phyloP scores from a whole-genome alignment of 2,888 invertebrate species.

The Catonia carolina region DNA sequence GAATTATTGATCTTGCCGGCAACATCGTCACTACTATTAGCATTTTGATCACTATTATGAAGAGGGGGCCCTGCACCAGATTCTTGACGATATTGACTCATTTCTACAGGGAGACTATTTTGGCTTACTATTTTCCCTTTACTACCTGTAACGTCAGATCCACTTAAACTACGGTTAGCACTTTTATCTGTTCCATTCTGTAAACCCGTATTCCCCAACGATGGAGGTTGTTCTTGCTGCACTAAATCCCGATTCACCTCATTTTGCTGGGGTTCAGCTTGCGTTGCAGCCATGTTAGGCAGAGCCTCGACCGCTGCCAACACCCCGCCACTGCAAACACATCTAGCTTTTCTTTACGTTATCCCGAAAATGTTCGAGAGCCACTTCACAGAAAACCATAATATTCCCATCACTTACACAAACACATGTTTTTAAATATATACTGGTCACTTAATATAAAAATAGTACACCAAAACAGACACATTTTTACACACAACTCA shows the following conservation, averaged over 20 bases:
- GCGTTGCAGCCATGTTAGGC: slow-evolving; percentile 75
- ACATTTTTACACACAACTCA: slow-evolving; percentile 48
- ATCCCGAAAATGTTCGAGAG: slow-evolving; percentile 38
- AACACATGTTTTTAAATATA: slow-evolving; percentile 27
- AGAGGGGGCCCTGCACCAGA: slow-evolving; percentile 50
- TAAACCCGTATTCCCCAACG: slow-evolving; percentile 57
- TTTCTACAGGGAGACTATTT: slow-evolving; percentile 31
- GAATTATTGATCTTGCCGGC: slow-evolving; percentile 36
- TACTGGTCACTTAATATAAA: slow-evolving; percentile 27
- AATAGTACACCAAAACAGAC: slow-evolving; percentile 30
- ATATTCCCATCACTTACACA: slow-evolving; percentile 37
- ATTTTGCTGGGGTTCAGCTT: slow-evolving; percentile 75
- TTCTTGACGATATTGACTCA: slow-evolving; percentile 48
- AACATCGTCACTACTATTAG: slow-evolving; percentile 35
- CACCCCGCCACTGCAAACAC: slow-evolving; percentile 54
- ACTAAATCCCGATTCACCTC: slow-evolving; percentile 60
- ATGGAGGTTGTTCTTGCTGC: slow-evolving; percentile 59
- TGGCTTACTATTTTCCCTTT: slow-evolving; percentile 32
- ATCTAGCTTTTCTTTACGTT: slow-evolving; percentile 41
- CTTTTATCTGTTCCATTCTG: slow-evolving; percentile 74
- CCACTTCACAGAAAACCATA: slow-evolving; percentile 36
- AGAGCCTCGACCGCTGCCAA: slow-evolving; percentile 51
- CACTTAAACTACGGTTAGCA: slow-evolving; percentile 52
- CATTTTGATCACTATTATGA: slow-evolving; percentile 37
- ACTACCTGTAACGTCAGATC: slow-evolving; percentile 32